These are phyloP conservation scores for Hippopotamyrus pictus DNA, from an alignment of 2,797 vertebrate genomes.

Conservation along the genomic window DNA sequence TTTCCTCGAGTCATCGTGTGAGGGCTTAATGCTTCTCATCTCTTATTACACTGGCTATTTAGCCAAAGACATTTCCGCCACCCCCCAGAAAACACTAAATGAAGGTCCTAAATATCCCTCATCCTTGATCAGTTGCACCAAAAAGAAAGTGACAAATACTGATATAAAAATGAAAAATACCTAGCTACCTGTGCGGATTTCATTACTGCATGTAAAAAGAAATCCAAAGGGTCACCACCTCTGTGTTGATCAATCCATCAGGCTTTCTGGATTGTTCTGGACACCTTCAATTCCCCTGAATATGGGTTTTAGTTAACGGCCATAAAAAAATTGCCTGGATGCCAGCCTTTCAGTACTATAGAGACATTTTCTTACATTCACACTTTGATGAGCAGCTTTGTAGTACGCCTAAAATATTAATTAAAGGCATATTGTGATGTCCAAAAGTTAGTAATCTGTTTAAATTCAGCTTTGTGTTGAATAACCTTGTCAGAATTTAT, in stretches of 20 bases:
- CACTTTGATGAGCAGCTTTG: neutral
- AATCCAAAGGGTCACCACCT: conserved; percentile 28
- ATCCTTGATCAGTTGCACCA: neutral
- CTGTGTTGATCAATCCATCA: conserved; percentile 22
- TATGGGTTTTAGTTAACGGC: conserved; percentile 23
- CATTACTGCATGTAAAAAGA: conserved; percentile 43
- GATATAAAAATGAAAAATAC: neutral
- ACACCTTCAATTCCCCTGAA: conserved; percentile 42
- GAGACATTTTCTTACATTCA: neutral
- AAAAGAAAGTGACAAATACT: neutral
- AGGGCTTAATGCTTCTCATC: conserved; percentile 42
- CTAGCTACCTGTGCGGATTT: conserved; percentile 38
- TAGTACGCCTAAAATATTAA: neutral
- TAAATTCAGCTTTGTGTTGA: neutral
- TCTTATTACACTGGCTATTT: conserved; percentile 42
- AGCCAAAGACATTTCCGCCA: conserved; percentile 32
- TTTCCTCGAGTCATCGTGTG: conserved; percentile 25
- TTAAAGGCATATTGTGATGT: neutral
- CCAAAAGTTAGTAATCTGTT: neutral
- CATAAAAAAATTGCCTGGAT: neutral
- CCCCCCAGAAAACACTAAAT: conserved; percentile 21
- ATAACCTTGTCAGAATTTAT: neutral
- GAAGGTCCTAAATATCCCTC: neutral
- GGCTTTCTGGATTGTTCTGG: conserved; percentile 46
- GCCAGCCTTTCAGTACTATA: neutral